A percentile compares a stretch with the other conserved stretches of the same genome.
phyloP scores from a whole-genome alignment of 2,888 invertebrate genomes.

The Hypselothyrea guttata region DNA sequence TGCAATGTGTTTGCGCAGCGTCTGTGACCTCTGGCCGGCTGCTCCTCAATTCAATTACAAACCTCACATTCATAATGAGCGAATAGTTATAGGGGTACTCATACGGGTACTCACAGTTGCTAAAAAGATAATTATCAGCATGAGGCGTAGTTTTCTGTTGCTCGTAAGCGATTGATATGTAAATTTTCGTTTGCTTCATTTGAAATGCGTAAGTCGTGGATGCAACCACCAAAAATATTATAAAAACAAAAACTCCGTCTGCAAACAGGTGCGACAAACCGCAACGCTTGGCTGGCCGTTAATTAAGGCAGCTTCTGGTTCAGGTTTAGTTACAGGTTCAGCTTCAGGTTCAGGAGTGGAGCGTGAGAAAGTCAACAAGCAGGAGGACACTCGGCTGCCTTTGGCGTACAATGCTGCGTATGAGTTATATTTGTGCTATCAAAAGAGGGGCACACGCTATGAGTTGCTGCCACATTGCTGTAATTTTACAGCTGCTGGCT shows the following conservation, averaged over 20 bases:
- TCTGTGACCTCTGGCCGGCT: slow-evolving; percentile 63
- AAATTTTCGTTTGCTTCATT: slow-evolving; percentile 52
- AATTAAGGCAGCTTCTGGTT: slow-evolving; percentile 53
- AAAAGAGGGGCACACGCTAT: slow-evolving; percentile 3
- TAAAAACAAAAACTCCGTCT: too few relatives aligned
- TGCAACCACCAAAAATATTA: slow-evolving; percentile 35
- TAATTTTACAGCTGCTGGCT: slow-evolving; percentile 71
- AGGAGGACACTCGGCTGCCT: background rate
- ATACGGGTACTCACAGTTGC: slow-evolving; percentile 7
- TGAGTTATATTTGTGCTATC: slow-evolving; percentile 32
- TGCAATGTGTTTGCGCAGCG: slow-evolving; percentile 48
- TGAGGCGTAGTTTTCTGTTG: slow-evolving; percentile 56
- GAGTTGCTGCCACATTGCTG: slow-evolving; percentile 24
- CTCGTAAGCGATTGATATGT: slow-evolving; percentile 64
- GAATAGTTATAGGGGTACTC: slow-evolving; percentile 18
- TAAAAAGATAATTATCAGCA: slow-evolving; percentile 59
- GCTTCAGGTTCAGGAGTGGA: slow-evolving; percentile 55
- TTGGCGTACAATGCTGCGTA: slow-evolving; percentile 36
- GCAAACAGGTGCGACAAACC: slow-evolving; percentile 59
- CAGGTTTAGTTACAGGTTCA: slow-evolving; percentile 24
- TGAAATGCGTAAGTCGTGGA: slow-evolving; percentile 62
- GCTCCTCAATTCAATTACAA: slow-evolving; percentile 65
- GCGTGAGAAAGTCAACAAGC: slow-evolving; percentile 7
- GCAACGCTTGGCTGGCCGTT: slow-evolving; percentile 53
- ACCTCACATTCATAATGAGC: slow-evolving; percentile 16